Evolutionary conservation across 1,140 invertebrate genomes (phyloP).

Genomic region (Chironomus striatipennis): DNA sequence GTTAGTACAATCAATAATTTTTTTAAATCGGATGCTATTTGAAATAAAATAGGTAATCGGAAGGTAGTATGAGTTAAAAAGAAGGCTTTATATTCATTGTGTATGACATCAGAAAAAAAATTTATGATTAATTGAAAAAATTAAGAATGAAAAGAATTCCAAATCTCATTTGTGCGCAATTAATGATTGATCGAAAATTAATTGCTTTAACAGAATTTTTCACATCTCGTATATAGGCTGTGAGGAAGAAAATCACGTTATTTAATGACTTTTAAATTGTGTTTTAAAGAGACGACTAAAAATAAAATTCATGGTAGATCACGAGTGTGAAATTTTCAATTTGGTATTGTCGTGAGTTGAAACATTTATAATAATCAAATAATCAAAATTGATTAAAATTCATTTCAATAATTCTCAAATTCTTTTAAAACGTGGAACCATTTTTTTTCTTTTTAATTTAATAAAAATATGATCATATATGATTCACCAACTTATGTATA

Average conservation of each 20-base stretch:
- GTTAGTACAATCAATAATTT: too few relatives aligned
- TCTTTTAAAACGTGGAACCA: too few relatives aligned
- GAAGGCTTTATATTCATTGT: neutral
- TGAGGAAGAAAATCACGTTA: neutral
- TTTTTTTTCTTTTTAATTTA: too few relatives aligned
- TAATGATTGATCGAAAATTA: constrained; percentile 17
- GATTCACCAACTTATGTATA: too few relatives aligned
- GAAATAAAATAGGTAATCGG: neutral
- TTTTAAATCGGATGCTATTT: neutral
- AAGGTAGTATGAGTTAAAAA: neutral
- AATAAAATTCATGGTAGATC: neutral
- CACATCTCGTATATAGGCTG: neutral
- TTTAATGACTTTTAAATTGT: constrained; percentile 10
- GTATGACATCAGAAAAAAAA: neutral
- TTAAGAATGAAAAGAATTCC: neutral
- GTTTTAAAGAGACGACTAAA: too few relatives aligned
- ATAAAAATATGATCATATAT: too few relatives aligned
- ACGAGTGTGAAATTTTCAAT: constrained; percentile 9
- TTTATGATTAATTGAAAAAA: constrained; percentile 16
- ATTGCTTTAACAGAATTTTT: neutral
- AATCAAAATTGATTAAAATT: too few relatives aligned
- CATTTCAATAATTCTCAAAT: too few relatives aligned
- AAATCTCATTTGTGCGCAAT: constrained; percentile 2
- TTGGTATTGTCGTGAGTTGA: neutral
- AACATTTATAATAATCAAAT: too few relatives aligned